Conservation (phyloP, 2,888 invertebrate genomes). For the Sinhomidia bicolor region DNA sequence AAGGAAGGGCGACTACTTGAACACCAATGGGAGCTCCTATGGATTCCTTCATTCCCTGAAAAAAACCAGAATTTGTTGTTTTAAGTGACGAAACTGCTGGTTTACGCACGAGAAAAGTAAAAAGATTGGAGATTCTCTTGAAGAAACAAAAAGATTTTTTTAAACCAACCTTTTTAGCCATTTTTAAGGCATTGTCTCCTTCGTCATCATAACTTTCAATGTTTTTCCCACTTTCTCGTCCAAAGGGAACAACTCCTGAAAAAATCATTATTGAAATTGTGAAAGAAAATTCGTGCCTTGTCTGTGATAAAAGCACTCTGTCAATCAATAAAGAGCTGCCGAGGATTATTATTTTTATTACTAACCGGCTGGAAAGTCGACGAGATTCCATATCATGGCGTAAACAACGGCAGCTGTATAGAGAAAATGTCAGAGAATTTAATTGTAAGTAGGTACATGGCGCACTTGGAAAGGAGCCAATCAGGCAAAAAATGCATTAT, state of each 20-base stretch:
- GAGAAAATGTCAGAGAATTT: constrained; percentile 44
- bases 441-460: background rate
- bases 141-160: too few species aligned
- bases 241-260: constrained; percentile 68
- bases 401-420: constrained; percentile 47
- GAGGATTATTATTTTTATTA: too few species aligned
- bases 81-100: too few species aligned
- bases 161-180: constrained; percentile 71
- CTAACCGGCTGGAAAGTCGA: constrained; percentile 60
- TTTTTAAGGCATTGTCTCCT: constrained; percentile 59
- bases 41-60: constrained; percentile 75
- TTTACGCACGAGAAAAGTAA: too few species aligned
- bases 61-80: background rate
- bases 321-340: too few species aligned
- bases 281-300: too few species aligned
- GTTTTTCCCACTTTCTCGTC: constrained; percentile 54
- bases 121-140: too few species aligned
- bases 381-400: constrained; percentile 62
- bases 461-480: constrained; percentile 39
- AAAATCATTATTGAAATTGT: too few species aligned
- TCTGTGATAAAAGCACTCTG: too few species aligned
- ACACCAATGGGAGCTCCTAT: constrained; percentile 78
- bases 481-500: background rate
- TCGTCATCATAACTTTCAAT: constrained; percentile 62
- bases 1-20: constrained; percentile 76